Evolutionary conservation across 2,113 vertebrate genomes (phyloP), one percentile per base, ranked within the genome.

Genomic region (Ceuthmochares aereus): DNA sequence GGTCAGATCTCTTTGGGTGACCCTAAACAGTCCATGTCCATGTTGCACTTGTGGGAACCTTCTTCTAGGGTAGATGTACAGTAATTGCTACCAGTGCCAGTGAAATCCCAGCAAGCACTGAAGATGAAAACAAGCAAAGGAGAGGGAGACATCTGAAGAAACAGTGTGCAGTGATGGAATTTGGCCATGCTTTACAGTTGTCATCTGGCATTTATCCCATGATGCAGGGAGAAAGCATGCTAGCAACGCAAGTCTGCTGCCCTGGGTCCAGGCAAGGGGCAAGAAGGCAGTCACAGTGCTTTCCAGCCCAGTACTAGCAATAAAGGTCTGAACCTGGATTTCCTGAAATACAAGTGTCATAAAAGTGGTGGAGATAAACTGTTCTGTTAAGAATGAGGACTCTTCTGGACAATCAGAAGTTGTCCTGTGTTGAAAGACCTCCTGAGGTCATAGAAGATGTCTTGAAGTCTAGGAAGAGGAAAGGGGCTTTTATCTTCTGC

Each of bases 61-160:
- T 55, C 66, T 90, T 88, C 76, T 77, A 78, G 60, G 54, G 56
- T 62, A 78, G 20, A 74, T 42, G 40, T 29, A 42, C 72, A 68
- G 19, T 84, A 95, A 93, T 78, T 93, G 40, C 64, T 90, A 87
- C 52, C 82, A 93, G 79, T 63, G 8, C 37, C 64, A 81, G 36
- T 4, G n/a, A 87, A 86, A 84, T 51, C 43, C 20, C 69, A 68
- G 68, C 26, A 56, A 88, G 47, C 29, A 32, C 23, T 1, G 0
- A 80, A 60, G 36, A 68, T 29, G 47, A 59, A 81, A 94, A 86
- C 37, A 68, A 30, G 6, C 47, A 54, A 40, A 9, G 9, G n/a
- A 75, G 30, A 49, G 16, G 23, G 27, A 90, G n/a, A 83, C 34
- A 58, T 94, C 25, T 54, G 83, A 63, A 95, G 63, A 77, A 84